Evolutionary conservation across 37 sponge, comb jelly and placozoan genomes (phyloP).

Genomic region (Axinella damicornis): DNA sequence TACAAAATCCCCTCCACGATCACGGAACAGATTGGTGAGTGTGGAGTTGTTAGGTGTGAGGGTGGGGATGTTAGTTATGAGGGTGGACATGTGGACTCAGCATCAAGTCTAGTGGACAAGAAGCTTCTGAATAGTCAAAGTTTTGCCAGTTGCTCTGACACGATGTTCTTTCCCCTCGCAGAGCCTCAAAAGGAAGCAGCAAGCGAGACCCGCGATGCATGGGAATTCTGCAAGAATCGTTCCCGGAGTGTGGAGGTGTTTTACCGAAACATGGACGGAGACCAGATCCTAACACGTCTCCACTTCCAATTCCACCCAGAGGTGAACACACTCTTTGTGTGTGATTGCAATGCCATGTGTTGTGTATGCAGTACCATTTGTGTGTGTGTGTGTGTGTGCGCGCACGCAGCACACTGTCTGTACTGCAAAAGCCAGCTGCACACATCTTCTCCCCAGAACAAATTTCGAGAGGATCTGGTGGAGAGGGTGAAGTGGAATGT

Average conservation of each 20-base stretch:
- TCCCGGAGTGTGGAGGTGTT: too few relatives aligned
- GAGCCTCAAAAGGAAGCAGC: too few relatives aligned
- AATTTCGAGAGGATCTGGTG: constrained; percentile 64
- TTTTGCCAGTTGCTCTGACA: too few relatives aligned
- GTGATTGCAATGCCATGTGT: background rate
- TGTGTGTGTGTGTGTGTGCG: background rate
- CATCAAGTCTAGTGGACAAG: too few relatives aligned
- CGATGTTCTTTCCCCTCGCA: too few relatives aligned
- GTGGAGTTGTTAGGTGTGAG: too few relatives aligned
- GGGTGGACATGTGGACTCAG: too few relatives aligned
- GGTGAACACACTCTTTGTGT: too few relatives aligned
- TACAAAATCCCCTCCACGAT: constrained; percentile 7
- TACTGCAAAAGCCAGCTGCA: too few relatives aligned
- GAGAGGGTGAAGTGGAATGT: constrained; percentile 86
- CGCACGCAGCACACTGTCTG: background rate
- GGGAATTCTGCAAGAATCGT: constrained; percentile 34
- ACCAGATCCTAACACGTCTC: constrained; percentile 48
- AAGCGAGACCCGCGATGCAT: constrained; percentile 41
- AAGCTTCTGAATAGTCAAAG: too few relatives aligned
- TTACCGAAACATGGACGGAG: constrained; percentile 60
- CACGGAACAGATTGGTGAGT: background rate
- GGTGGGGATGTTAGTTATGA: too few relatives aligned
- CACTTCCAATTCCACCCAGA: constrained; percentile 48
- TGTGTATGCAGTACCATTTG: too few relatives aligned
- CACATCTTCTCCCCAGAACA: constrained; percentile 18